A percentile compares a stretch with the other conserved stretches of the same genome.
These are phyloP conservation scores for Stramonita haemastoma DNA, from an alignment of 2,888 invertebrate genomes.

Conservation along the genomic window DNA sequence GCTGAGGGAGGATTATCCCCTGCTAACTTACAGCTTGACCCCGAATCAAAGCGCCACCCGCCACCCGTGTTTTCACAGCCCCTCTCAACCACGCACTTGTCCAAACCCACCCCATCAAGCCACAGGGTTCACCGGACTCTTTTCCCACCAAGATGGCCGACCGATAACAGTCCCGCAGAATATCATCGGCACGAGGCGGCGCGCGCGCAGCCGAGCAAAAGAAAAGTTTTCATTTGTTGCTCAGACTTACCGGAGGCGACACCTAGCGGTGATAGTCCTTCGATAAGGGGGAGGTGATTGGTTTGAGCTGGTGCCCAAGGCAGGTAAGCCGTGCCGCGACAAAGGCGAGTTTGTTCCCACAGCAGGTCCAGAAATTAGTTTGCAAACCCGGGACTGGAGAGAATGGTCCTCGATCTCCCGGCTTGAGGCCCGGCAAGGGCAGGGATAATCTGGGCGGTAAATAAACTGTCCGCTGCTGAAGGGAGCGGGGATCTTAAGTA, in stretches of 20 bases:
- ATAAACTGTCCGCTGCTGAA: constrained; percentile 13
- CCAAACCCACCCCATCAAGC: not conserved
- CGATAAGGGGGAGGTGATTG: constrained; percentile 31
- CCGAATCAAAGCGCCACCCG: constrained; percentile 1
- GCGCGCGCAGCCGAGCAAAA: constrained; percentile 36
- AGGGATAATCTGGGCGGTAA: constrained; percentile 12
- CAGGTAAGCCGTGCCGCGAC: not conserved
- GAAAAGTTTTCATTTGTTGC: constrained; percentile 33
- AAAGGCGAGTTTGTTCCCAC: constrained; percentile 1
- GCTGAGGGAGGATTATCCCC: constrained; percentile 18
- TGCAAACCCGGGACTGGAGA: not conserved
- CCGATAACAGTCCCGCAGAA: constrained; percentile 33
- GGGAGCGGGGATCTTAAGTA: no score
- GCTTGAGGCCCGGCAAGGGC: not conserved
- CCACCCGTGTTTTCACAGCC: constrained; percentile 18
- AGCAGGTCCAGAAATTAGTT: constrained; percentile 22
- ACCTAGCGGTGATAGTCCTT: constrained; percentile 3
- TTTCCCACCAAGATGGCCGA: constrained; percentile 36
- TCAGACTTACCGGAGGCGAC: not conserved
- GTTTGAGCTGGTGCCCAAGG: not conserved
- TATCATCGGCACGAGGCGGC: constrained; percentile 25
- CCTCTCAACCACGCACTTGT: constrained; percentile 2
- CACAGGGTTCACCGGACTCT: not conserved
- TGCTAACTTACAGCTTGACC: constrained; percentile 27
- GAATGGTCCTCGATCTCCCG: constrained; percentile 2